phyloP scores from a whole-genome alignment of 2,113 vertebrate species.

The Percina caprodes region DNA sequence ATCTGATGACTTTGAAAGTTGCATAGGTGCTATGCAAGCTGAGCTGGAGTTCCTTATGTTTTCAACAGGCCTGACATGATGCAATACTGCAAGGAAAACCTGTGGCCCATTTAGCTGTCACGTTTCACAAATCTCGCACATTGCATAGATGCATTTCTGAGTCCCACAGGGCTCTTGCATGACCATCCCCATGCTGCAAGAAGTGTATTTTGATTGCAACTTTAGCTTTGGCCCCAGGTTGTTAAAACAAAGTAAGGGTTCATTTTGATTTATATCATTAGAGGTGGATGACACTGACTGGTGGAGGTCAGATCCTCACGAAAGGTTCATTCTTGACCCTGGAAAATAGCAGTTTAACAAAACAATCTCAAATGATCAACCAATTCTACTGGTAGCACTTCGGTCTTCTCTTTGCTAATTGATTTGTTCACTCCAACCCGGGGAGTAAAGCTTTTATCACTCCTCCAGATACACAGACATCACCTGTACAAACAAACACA shows the following conservation, averaged over 20 bases:
- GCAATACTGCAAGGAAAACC: not conserved
- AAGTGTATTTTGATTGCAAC: not conserved
- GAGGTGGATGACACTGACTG: not conserved
- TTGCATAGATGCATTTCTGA: not conserved
- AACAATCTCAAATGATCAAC: not conserved
- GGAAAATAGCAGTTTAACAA: not conserved
- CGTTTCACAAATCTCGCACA: not conserved
- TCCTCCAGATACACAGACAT: conserved; percentile 25
- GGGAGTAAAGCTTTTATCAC: conserved; percentile 24
- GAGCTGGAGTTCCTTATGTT: not conserved
- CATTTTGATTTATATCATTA: not conserved
- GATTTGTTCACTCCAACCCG: conserved; percentile 22
- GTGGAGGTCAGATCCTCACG: not conserved
- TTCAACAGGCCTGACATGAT: not conserved
- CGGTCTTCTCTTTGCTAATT: not conserved
- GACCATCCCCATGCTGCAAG: not conserved
- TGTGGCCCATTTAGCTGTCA: not conserved
- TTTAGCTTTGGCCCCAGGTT: not conserved
- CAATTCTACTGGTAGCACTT: not conserved
- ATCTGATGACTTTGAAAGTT: too few relatives aligned
- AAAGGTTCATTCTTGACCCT: too few relatives aligned
- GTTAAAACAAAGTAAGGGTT: not conserved
- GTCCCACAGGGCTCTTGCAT: not conserved
- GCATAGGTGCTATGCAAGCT: not conserved
- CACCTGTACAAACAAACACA: conserved; percentile 60